Evolutionary conservation across 2,888 invertebrate genomes (phyloP).

Genomic region (Therioaphis trifolii): DNA sequence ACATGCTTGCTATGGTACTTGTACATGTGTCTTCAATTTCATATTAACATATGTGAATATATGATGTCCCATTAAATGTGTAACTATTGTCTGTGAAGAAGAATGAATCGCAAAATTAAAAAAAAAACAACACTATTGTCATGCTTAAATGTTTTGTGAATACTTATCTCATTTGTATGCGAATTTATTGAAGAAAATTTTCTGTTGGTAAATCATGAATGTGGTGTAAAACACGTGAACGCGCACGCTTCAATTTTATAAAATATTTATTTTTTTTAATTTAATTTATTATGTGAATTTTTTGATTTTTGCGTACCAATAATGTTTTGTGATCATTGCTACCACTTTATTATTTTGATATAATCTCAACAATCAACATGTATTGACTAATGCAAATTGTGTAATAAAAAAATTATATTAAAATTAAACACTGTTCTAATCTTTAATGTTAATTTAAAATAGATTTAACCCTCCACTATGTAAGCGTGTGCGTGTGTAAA

Average conservation of each 20-base stretch:
- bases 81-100: background rate
- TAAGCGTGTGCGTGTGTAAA: constrained; percentile 50
- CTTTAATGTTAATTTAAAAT: constrained; percentile 23
- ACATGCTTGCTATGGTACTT: constrained; percentile 5
- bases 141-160: constrained; percentile 20
- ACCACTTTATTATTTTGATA: constrained; percentile 14
- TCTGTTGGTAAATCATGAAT: background rate
- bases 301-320: constrained; percentile 6
- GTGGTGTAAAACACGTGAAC: constrained; percentile 15
- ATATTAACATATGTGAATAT: constrained; percentile 18
- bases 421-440: constrained; percentile 1
- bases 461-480: constrained; percentile 19
- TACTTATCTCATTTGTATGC: constrained; percentile 1
- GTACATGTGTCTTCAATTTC: background rate
- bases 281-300: constrained; percentile 13
- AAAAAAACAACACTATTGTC: background rate
- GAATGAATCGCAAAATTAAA: constrained; percentile 3
- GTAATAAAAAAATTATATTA: background rate
- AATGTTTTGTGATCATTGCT: constrained; percentile 15
- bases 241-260: background rate
- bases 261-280: background rate
- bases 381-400: constrained; percentile 17
- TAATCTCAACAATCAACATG: constrained; percentile 6
- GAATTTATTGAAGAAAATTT: background rate
- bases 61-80: background rate